Evolutionary conservation across 1,140 invertebrate genomes (phyloP).

Genomic region (Yoshiicerus persimilis): DNA sequence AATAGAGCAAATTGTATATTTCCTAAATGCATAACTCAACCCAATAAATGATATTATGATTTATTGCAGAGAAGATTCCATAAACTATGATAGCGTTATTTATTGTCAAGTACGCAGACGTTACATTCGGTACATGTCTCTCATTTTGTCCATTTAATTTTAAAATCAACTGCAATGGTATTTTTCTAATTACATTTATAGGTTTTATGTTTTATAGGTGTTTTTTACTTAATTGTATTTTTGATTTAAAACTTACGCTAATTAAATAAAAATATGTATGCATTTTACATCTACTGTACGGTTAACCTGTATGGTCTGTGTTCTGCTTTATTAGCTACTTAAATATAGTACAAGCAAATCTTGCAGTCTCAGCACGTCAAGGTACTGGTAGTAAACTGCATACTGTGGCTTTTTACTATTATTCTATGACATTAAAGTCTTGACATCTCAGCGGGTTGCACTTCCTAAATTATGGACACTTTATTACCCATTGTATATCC

Average conservation of each 20-base stretch:
- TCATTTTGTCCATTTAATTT: too few species aligned
- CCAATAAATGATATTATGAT: too few species aligned
- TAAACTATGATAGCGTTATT: too few species aligned
- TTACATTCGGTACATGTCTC: too few species aligned
- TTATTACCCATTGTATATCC: not conserved
- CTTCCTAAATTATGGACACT: not conserved
- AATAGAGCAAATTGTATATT: not conserved
- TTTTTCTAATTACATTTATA: too few species aligned
- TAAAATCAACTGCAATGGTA: too few species aligned
- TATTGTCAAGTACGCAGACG: too few species aligned
- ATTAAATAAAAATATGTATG: too few species aligned
- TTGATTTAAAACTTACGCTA: too few species aligned
- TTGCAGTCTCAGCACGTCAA: not conserved
- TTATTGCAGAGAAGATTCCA: too few species aligned
- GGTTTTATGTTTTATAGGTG: too few species aligned
- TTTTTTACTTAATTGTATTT: too few species aligned
- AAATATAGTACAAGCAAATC: not conserved
- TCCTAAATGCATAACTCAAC: not conserved
- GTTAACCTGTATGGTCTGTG: not conserved
- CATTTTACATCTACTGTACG: not conserved
- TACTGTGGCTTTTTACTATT: not conserved
- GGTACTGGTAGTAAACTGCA: not conserved
- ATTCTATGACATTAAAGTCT: not conserved
- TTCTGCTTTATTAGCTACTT: not conserved
- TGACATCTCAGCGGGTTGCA: not conserved